A percentile compares a stretch with the other conserved stretches of the same genome.
These are phyloP conservation scores for Trialeurodes vaporariorum DNA, from an alignment of 1,140 invertebrate genomes.

Conservation along the genomic window DNA sequence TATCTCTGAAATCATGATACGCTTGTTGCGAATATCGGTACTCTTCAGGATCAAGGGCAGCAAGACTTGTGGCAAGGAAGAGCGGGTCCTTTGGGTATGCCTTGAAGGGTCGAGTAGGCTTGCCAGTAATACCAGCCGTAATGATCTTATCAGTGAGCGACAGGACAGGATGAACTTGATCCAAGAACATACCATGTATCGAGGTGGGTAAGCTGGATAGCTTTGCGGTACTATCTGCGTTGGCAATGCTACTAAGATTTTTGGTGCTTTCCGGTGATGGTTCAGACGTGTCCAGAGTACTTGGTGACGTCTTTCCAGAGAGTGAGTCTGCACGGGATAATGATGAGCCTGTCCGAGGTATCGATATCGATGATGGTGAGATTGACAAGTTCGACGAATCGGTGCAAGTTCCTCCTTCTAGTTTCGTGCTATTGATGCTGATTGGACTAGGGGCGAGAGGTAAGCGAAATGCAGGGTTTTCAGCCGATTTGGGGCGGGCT, in stretches of 20 bases:
- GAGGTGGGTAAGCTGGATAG: too few species aligned
- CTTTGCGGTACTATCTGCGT: neutral
- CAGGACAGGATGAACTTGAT: neutral
- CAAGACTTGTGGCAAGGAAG: constrained; percentile 38
- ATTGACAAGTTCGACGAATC: too few species aligned
- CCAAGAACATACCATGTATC: neutral
- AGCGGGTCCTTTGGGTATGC: constrained; percentile 56
- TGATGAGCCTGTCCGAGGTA: too few species aligned
- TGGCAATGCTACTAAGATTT: neutral
- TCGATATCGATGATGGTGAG: too few species aligned
- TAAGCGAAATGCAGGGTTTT: too few species aligned
- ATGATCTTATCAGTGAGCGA: constrained; percentile 7
- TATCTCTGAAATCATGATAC: constrained; percentile 50
- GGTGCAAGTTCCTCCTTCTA: too few species aligned
- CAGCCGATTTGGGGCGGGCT: neutral
- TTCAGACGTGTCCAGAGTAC: neutral
- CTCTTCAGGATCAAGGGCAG: constrained; percentile 34
- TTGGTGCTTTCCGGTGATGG: neutral
- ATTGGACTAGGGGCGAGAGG: too few species aligned
- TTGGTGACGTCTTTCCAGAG: neutral
- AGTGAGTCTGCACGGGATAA: neutral
- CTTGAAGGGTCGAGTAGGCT: constrained; percentile 49
- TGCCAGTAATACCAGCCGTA: constrained; percentile 23
- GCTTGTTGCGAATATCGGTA: constrained; percentile 44
- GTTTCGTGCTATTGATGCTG: too few species aligned